A percentile compares a stretch with the other conserved stretches of the same genome.
Evolutionary conservation across 2,797 vertebrate genomes (phyloP).

Genomic region (Champsocephalus gunnari): DNA sequence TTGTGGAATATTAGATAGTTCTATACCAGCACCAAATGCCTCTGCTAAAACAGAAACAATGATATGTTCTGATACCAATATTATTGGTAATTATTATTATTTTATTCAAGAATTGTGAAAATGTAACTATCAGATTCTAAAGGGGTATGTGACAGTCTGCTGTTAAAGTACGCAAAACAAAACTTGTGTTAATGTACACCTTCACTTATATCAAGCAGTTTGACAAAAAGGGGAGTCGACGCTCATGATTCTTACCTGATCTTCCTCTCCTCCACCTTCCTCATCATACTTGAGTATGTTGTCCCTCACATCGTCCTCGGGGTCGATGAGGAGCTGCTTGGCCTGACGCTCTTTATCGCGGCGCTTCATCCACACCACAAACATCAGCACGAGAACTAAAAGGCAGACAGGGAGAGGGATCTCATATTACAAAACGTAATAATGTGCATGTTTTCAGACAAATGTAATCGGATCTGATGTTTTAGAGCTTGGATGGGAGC

Average conservation of each 20-base stretch:
- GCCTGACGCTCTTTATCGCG: slow-evolving; percentile 96
- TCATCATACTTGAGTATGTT: slow-evolving; percentile 98
- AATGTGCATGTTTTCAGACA: slow-evolving; percentile 63
- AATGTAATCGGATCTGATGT: slow-evolving; percentile 68
- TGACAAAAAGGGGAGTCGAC: not conserved
- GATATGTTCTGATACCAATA: not conserved
- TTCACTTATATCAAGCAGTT: too few species aligned
- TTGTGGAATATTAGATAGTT: not conserved
- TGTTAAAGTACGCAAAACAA: not conserved
- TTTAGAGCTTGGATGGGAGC: slow-evolving; percentile 56
- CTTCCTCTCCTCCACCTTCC: slow-evolving; percentile 99
- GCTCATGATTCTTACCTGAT: slow-evolving; percentile 87
- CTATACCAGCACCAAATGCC: not conserved
- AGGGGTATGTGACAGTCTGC: not conserved
- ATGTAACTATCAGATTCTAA: not conserved
- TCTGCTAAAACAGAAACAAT: not conserved
- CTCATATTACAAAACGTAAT: slow-evolving; percentile 59
- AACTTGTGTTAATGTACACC: not conserved
- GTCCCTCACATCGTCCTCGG: slow-evolving; percentile 96
- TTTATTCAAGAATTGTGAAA: not conserved
- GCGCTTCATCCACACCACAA: slow-evolving; percentile 98
- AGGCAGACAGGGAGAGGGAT: slow-evolving; percentile 15
- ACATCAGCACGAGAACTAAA: slow-evolving; percentile 94
- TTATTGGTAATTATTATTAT: too few species aligned
- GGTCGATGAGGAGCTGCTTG: slow-evolving; percentile 97